Conservation (phyloP, 1,140 invertebrate genomes). For the Hormaphis cornu region DNA sequence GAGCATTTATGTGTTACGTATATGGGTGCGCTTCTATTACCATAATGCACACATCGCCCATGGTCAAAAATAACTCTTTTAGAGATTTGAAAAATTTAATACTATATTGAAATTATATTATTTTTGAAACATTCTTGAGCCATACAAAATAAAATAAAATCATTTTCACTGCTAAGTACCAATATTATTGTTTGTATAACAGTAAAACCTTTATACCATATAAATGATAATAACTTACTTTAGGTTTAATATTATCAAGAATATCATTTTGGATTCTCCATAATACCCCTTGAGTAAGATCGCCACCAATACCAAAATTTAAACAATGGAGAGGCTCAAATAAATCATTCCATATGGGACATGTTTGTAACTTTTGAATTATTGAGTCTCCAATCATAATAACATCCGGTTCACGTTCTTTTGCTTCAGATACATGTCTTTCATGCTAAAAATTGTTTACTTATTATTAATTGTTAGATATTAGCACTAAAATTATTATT, state of each 20-base stretch:
- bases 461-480: not conserved
- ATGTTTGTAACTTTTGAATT: constrained; percentile 63
- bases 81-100: no score
- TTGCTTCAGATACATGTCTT: constrained; percentile 65
- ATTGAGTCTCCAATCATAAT: constrained; percentile 81
- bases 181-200: not conserved
- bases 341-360: constrained; percentile 71
- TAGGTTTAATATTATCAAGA: constrained; percentile 75
- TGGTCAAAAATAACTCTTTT: no score
- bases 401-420: constrained; percentile 80
- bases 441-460: constrained; percentile 56
- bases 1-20: no score
- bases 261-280: constrained; percentile 83
- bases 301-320: constrained; percentile 82
- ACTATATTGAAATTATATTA: no score
- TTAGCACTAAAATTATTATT: not conserved
- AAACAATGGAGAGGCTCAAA: constrained; percentile 66
- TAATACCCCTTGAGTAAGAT: constrained; percentile 76
- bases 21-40: no score
- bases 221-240: constrained; percentile 48
- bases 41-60: no score
- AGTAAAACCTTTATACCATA: not conserved
- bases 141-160: no score
- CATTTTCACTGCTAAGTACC: no score
- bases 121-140: no score